phyloP scores from a whole-genome alignment of 2,888 invertebrate genomes.

The Rhingia rostrata region DNA sequence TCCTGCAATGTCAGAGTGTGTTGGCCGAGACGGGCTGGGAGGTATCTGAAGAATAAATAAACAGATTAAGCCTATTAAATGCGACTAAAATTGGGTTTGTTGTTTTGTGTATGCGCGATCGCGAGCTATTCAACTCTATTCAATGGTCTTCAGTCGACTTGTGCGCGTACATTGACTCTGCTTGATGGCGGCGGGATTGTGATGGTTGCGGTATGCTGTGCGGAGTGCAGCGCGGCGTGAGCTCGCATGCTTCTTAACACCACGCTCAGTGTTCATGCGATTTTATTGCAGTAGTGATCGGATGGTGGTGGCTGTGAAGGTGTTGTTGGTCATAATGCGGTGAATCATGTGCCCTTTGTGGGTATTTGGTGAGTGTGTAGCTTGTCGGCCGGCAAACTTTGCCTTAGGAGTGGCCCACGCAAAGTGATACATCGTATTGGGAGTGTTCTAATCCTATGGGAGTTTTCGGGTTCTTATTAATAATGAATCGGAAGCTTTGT shows the following conservation, averaged over 20 bases:
- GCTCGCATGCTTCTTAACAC: conserved; percentile 49
- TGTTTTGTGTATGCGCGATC: conserved; percentile 30
- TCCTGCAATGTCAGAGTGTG: conserved; percentile 42
- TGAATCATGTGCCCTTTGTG: conserved; percentile 67
- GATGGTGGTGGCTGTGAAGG: conserved; percentile 37
- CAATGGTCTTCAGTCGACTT: conserved; percentile 36
- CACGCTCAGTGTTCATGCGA: conserved; percentile 29
- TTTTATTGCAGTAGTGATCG: conserved; percentile 50
- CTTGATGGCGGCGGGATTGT: neutral
- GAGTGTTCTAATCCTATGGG: conserved; percentile 33
- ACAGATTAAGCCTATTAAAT: conserved; percentile 73
- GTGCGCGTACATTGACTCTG: conserved; percentile 64
- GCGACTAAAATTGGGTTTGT: conserved; percentile 61
- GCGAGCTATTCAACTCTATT: conserved; percentile 50
- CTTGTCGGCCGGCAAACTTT: conserved; percentile 52
- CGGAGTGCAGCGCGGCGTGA: conserved; percentile 4
- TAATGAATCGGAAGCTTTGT: conserved; percentile 20
- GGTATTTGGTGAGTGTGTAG: conserved; percentile 47
- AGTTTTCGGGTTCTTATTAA: conserved; percentile 25
- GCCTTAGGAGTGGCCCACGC: conserved; percentile 58
- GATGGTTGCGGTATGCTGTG: neutral
- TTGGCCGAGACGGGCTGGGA: neutral
- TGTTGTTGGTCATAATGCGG: conserved; percentile 67
- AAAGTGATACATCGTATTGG: conserved; percentile 41
- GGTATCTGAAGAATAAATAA: conserved; percentile 62